phyloP scores from a whole-genome alignment of 1,140 invertebrate species.

The Apolygus lucorum region DNA sequence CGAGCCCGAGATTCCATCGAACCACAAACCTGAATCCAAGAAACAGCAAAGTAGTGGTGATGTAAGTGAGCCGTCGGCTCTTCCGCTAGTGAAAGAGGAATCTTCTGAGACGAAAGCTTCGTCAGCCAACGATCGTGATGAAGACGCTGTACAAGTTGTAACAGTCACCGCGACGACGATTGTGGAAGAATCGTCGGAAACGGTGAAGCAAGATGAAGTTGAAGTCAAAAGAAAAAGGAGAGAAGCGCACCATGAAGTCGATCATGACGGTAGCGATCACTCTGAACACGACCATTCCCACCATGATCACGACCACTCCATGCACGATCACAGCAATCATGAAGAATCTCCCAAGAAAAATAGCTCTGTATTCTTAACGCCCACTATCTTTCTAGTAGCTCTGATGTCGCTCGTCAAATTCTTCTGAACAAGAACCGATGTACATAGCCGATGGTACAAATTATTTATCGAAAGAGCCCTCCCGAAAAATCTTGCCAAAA shows the following conservation, averaged over 20 bases:
- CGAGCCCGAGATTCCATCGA: constrained; percentile 22
- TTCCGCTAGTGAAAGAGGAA: constrained; percentile 37
- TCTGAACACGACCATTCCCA: constrained; percentile 27
- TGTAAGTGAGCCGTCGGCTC: constrained; percentile 51
- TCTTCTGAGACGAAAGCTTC: constrained; percentile 29
- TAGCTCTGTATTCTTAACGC: constrained; percentile 32
- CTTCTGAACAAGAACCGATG: too few relatives aligned
- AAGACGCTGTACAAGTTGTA: constrained; percentile 26
- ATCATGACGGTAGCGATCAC: constrained; percentile 31
- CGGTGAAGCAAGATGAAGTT: constrained; percentile 28
- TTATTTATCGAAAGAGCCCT: too few relatives aligned
- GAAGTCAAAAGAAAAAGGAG: constrained; percentile 36
- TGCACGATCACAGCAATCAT: constrained; percentile 28
- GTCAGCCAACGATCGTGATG: constrained; percentile 29
- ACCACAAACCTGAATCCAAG: constrained; percentile 37
- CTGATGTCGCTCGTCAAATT: too few relatives aligned
- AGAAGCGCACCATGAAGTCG: constrained; percentile 35
- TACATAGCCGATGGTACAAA: too few relatives aligned
- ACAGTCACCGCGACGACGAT: constrained; percentile 31
- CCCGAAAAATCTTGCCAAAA: not conserved
- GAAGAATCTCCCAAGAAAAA: constrained; percentile 33
- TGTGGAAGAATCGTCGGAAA: constrained; percentile 26
- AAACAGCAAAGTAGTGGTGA: constrained; percentile 61
- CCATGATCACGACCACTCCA: constrained; percentile 23
- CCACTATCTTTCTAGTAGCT: constrained; percentile 35